These are phyloP conservation scores for Esox niger DNA, from an alignment of 2,113 vertebrate species.

Conservation along the genomic window DNA sequence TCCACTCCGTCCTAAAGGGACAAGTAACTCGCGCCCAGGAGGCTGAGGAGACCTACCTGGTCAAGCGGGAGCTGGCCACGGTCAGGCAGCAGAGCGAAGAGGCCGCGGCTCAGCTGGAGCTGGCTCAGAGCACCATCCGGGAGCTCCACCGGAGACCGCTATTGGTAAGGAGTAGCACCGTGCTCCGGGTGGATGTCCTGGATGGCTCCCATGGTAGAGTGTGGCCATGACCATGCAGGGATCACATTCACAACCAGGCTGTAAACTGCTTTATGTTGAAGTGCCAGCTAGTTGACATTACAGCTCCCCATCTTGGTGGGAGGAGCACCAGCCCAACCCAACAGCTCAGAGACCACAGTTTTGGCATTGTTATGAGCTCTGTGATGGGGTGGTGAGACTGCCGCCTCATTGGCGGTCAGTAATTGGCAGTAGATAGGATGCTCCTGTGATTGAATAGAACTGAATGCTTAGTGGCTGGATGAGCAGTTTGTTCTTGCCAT, in stretches of 20 bases:
- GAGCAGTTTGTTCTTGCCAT: too few species aligned
- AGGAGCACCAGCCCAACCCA: not conserved
- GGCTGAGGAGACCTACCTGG: constrained; percentile 99
- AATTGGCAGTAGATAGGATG: too few species aligned
- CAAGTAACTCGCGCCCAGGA: constrained; percentile 99
- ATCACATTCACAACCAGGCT: too few species aligned
- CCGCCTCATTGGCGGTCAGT: not conserved
- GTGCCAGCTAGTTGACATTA: too few species aligned
- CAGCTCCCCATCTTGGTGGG: constrained; percentile 28
- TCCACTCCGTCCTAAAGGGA: constrained; percentile 97
- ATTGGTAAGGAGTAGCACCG: constrained; percentile 85
- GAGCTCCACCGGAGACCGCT: constrained; percentile 87
- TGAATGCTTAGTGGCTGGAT: too few species aligned
- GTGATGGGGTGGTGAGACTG: not conserved
- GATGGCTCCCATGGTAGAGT: too few species aligned
- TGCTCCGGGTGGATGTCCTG: constrained; percentile 20
- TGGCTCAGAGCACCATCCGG: constrained; percentile 89
- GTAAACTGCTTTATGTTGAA: too few species aligned
- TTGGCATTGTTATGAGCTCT: constrained; percentile 2
- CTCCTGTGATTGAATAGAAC: too few species aligned
- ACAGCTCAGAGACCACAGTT: not conserved
- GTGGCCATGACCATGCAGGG: too few species aligned
- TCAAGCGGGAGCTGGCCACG: constrained; percentile 98
- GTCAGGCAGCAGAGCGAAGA: constrained; percentile 97
- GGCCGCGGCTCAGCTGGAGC: constrained; percentile 90